Conservation (phyloP, 2,113 vertebrate species). For the Helogale parvula region DNA sequence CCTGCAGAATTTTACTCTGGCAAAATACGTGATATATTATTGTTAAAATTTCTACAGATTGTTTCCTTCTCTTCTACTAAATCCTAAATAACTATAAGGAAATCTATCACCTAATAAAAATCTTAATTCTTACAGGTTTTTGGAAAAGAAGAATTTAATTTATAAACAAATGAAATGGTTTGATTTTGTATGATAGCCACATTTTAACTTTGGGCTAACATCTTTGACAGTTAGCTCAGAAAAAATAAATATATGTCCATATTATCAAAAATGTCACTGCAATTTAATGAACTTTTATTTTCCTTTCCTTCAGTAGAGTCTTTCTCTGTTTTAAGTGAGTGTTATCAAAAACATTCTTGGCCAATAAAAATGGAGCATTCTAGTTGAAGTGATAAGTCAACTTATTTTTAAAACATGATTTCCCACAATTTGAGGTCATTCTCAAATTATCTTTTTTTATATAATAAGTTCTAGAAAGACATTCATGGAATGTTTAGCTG, state of each 20-base stretch:
- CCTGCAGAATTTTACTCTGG: neutral
- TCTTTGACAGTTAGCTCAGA: conserved; percentile 22
- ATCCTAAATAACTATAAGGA: neutral
- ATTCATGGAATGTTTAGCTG: neutral
- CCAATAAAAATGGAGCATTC: neutral
- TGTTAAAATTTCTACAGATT: neutral
- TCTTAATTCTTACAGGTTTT: neutral
- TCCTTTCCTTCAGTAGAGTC: neutral
- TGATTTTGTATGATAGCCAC: neutral
- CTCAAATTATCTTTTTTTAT: neutral
- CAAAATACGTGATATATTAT: neutral
- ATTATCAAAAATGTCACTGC: conserved; percentile 16
- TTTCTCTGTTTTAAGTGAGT: neutral
- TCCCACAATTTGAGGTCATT: neutral
- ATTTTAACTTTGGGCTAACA: neutral
- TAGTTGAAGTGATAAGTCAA: neutral
- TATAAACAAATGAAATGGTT: neutral
- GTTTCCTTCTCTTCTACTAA: neutral
- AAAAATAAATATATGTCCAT: neutral
- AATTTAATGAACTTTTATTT: conserved; percentile 32
- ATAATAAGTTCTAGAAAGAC: neutral
- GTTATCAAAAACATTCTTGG: neutral
- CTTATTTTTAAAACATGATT: neutral
- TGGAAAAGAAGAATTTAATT: neutral
- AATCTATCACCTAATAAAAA: neutral